These are phyloP conservation scores for Chromoteleia sp. DNA, from an alignment of 2,888 invertebrate species.

Conservation along the genomic window DNA sequence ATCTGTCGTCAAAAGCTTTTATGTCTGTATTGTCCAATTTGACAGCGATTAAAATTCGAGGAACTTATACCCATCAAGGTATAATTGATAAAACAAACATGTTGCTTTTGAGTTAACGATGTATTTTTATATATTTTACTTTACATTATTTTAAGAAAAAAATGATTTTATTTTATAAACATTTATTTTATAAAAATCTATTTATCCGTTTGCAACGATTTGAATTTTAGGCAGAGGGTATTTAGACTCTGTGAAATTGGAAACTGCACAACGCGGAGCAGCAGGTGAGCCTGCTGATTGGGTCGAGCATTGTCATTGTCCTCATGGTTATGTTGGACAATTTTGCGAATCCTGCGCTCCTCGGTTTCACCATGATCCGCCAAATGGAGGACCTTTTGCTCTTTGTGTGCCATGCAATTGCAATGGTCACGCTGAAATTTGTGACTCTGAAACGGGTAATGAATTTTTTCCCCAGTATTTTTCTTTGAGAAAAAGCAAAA, in stretches of 20 bases:
- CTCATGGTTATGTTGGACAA: constrained; percentile 93
- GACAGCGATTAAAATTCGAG: constrained; percentile 97
- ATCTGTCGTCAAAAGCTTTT: constrained; percentile 93
- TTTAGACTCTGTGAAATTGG: constrained; percentile 94
- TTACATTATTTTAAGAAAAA: background rate
- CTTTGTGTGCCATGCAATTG: constrained; percentile 98
- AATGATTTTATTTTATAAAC: too few species aligned
- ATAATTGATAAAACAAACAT: background rate
- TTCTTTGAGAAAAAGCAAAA: too few species aligned
- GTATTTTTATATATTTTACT: background rate
- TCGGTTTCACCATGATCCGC: constrained; percentile 96
- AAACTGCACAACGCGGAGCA: constrained; percentile 94
- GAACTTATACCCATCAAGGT: constrained; percentile 94
- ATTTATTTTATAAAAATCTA: too few species aligned
- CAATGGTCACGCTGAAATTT: constrained; percentile 97
- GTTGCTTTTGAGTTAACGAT: too few species aligned
- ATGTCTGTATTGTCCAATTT: constrained; percentile 97
- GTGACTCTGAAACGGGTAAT: constrained; percentile 95
- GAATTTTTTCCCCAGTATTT: background rate
- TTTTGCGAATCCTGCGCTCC: constrained; percentile 99
- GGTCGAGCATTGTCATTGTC: constrained; percentile 98
- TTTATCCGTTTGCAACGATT: background rate
- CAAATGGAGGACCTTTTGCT: constrained; percentile 96
- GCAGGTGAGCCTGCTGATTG: constrained; percentile 93
- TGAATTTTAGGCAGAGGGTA: constrained; percentile 89